Evolutionary conservation across 2,888 invertebrate species (phyloP), one percentile per base, ranked within the genome.

Genomic region (Chalcosyrphus nemorum): DNA sequence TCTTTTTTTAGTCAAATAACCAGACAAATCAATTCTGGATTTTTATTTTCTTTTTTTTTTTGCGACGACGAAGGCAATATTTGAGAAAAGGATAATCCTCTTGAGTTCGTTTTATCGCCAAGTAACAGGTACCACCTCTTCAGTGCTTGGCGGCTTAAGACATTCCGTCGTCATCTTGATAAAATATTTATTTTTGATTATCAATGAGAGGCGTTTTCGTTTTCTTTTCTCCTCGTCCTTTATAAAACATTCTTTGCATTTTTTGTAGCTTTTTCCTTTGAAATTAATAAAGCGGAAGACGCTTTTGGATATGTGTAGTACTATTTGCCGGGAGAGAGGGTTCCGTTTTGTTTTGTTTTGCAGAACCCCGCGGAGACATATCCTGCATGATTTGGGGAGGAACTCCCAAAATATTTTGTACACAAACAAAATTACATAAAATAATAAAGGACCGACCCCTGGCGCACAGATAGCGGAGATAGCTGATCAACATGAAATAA

Each of bases 131-230:
- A 82, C 72, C 41, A 24, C 9, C 27, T 32, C 43, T 27, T n/a
- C 45, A 35, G 19, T 32, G 38, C 43, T 52, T 32, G 52, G 1
- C 45, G 27, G 50, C 65, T 72, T 66, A 72, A 57, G 68, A 77
- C 71, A 86, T 78, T 86, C 71, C 75, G 43, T 54, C 59, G 47
- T 65, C 75, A 66, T 81, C 87, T 88, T 88, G 88, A 88, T 90
- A 88, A 89, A 89, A 89, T 89, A 89, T 89, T 89, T 89, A 89
- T 88, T 88, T 89, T 88, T 89, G 89, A 90, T 89, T 90, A 89
- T 89, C 88, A 86, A 81, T 81, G 86, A 86, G 88, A 89, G 87
- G 87, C 87, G 88, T 88, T 87, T 88, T 86, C 82, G 81, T 85
- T 87, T n/a, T 15, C 32, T 50, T 29, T 68, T 59, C 59, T 57